Base-by-base conservation (phyloP, 2,888 invertebrate genomes). In the Cylindroiulus punctatus region DNA sequence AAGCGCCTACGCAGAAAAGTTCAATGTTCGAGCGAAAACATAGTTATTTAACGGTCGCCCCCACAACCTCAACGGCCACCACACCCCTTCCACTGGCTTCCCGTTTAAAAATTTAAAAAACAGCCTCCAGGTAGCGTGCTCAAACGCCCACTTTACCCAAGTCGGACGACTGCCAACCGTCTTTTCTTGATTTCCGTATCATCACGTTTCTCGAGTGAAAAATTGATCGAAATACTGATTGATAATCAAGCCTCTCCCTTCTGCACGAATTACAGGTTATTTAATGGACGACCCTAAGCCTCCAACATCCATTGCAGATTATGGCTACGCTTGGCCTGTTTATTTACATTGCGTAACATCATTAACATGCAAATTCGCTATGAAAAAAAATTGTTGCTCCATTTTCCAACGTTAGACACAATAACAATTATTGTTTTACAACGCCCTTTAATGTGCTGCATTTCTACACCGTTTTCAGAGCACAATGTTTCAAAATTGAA, bases 21-120 rank as follows among this genome's bases (percentile, higher is more conserved):
- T 57, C 57, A 57, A 57, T n/a, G 57, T 57, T 57, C 57, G 19
- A n/a, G n/a, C n/a, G 57, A 57, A 57, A 57, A 57, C 47, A 47
- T 57, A n/a, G 57, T 57, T 57, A 57, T 57, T 57, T 57, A 57
- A 57, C 57, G 57, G 57, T 57, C 57, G 57, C 57, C 57, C 57
- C 57, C 57, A 57, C 57, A 57, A 57, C n/a, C 57, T 57, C 57
- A 57, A 57, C 57, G 57, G 57, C 57, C 57, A 57, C 57, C 57
- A 57, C 57, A 57, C 57, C 57, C n/a, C 22, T 57, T 14, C 57
- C n/a, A 57, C 57, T n/a, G 57, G 57, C 14, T 57, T 57, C 57
- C 57, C 57, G 14, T 57, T 57, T 57, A 5, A 19, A 57, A 57
- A n/a, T 57, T 57, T 57, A 8, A 57, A 57, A n/a, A 57, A 57